Evolutionary conservation across 2,113 vertebrate species (phyloP).

Genomic region (Ammodramus savannarum): DNA sequence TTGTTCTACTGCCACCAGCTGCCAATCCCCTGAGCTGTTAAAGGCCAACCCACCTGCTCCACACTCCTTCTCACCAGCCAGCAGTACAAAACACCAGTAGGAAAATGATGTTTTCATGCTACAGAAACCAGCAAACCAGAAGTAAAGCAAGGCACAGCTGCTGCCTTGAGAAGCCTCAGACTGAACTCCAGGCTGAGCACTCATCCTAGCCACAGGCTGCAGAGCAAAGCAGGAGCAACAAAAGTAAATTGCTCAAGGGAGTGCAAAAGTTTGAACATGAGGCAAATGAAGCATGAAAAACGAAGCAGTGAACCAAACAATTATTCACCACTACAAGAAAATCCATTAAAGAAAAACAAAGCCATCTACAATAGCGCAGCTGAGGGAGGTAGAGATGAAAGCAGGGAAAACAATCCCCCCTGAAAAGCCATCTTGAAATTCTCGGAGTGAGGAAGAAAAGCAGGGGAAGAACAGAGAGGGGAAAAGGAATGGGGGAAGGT

Average conservation of each 20-base stretch:
- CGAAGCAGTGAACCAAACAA: conserved; percentile 60
- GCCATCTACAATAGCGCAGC: conserved; percentile 2
- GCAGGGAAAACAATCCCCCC: not conserved
- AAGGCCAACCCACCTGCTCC: conserved; percentile 12
- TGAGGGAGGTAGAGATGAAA: conserved; percentile 59
- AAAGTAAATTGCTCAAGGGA: conserved; percentile 60
- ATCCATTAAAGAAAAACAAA: conserved; percentile 68
- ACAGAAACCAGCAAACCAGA: conserved; percentile 41
- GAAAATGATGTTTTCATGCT: conserved; percentile 12
- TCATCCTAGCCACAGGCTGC: conserved; percentile 30
- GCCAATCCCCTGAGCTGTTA: not conserved
- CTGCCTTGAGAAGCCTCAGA: conserved; percentile 6
- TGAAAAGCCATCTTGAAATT: conserved; percentile 44
- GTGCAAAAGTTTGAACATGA: conserved; percentile 62
- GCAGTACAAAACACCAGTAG: not conserved
- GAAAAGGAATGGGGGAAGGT: not conserved
- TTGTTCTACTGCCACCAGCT: not conserved
- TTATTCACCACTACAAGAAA: conserved; percentile 65
- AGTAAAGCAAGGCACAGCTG: conserved; percentile 50
- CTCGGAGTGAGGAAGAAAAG: not conserved
- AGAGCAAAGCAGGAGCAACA: conserved; percentile 42
- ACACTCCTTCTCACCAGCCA: not conserved
- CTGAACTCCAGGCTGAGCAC: conserved; percentile 29
- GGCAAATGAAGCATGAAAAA: conserved; percentile 63
- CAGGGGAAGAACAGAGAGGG: not conserved